These are phyloP conservation scores for Catharus minimus DNA, from an alignment of 2,113 vertebrate species.

Conservation along the genomic window DNA sequence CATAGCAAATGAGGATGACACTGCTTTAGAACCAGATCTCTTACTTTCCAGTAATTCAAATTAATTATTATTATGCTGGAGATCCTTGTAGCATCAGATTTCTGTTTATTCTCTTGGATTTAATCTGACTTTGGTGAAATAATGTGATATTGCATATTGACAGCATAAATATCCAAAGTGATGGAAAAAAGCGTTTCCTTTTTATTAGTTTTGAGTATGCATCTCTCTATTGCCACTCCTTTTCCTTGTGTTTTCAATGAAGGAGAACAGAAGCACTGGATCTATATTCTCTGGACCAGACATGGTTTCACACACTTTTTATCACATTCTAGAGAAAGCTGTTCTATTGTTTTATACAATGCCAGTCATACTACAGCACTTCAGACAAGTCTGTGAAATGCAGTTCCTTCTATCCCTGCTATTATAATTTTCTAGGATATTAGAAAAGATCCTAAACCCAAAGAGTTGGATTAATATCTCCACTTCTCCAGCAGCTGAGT, in stretches of 20 bases:
- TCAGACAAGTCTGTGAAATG: conserved; percentile 1
- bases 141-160: background rate
- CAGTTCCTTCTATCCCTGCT: background rate
- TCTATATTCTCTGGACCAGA: background rate
- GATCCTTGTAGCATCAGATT: background rate
- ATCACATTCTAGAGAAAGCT: background rate
- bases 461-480: background rate
- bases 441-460: background rate
- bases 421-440: background rate
- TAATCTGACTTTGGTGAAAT: background rate
- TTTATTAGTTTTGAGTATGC: background rate
- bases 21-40: background rate
- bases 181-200: background rate
- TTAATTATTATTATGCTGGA: background rate
- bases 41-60: background rate
- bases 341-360: conserved; percentile 32
- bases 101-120: background rate
- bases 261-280: background rate
- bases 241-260: background rate
- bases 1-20: background rate
- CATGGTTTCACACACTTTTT: background rate
- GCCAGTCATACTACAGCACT: background rate
- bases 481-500: background rate
- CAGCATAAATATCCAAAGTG: background rate
- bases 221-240: background rate